Conservation (phyloP, 2,113 vertebrate genomes). For the Gulo gulo region DNA sequence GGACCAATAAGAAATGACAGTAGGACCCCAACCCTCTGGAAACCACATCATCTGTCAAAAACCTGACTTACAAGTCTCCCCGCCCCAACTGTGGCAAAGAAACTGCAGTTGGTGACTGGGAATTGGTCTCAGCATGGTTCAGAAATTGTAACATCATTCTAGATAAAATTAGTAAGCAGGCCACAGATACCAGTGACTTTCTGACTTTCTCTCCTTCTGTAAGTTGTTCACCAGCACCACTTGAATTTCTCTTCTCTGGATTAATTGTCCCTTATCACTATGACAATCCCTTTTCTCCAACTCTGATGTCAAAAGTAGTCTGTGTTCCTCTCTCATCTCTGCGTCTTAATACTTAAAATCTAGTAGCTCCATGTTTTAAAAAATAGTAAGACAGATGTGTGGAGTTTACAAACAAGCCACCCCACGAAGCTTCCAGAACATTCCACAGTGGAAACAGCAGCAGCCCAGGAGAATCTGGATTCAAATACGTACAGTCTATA, state of each 20-base stretch:
- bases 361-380: slow-evolving; percentile 43
- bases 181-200: background rate
- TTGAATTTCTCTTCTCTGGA: background rate
- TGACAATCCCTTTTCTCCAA: background rate
- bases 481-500: slow-evolving; percentile 74
- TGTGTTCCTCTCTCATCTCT: background rate
- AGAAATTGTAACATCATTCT: background rate
- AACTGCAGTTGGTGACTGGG: background rate
- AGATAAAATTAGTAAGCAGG: background rate
- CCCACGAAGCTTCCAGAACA: slow-evolving; percentile 59
- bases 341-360: slow-evolving; percentile 59
- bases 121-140: background rate
- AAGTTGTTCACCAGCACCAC: background rate
- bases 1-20: background rate
- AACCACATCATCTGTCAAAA: background rate
- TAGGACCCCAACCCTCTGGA: background rate
- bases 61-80: background rate
- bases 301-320: slow-evolving; percentile 27
- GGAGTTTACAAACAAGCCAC: slow-evolving; percentile 63
- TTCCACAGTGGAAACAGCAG: slow-evolving; percentile 70
- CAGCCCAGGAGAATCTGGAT: slow-evolving; percentile 50
- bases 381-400: slow-evolving; percentile 40
- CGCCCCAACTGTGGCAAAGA: background rate
- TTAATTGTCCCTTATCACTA: background rate
- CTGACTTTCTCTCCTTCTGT: background rate